Base-by-base conservation (phyloP, 2,888 invertebrate species). In the Andrena bucephala region DNA sequence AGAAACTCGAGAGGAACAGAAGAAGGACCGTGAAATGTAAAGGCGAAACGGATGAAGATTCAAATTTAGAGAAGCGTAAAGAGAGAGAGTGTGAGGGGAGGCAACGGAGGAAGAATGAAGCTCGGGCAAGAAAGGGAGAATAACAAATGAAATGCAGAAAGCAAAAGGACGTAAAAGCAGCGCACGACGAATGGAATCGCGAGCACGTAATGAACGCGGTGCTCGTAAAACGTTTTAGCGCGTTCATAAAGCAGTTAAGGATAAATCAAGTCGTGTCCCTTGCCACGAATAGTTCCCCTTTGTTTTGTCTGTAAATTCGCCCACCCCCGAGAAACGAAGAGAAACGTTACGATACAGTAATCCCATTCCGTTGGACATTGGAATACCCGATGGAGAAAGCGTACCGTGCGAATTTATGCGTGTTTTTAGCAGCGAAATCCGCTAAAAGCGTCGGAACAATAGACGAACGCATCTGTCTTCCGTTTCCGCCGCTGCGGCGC, bases 321-420 rank as follows among this genome's bases (percentile, higher is more conserved):
- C 8, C 36, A 50, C 50, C 29, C 36, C n/a, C 8, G 24, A 3
- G 73, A 63, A 68, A 59, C 63, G 54, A 75, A 77, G 81, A 85
- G 77, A 74, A 87, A 85, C 85, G 85, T 77, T 74, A 77, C 73
- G 81, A 31, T 67, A 42, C 27, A 36, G 62, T 82, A 84, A 87
- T 84, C 80, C 80, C 80, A 24, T 87, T 79, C 86, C 60, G 75
- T 20, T 20, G n/a, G 31, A 81, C 69, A 78, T 77, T 80, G 65
- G 81, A 86, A 86, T 77, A 81, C 42, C 52, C 54, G 54, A 52
- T 33, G 52, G 13, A 20, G 50, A 42, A 63, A 59, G 33, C 24
- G n/a, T 54, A 48, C 33, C 20, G 50, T 63, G 63, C 20, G 36
- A 29, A 69, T 54, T 72, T 65, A 50, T 31, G 10, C 57, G 20